Evolutionary conservation across 2,888 invertebrate genomes (phyloP).

Genomic region (Zygothrica quintamaculata): DNA sequence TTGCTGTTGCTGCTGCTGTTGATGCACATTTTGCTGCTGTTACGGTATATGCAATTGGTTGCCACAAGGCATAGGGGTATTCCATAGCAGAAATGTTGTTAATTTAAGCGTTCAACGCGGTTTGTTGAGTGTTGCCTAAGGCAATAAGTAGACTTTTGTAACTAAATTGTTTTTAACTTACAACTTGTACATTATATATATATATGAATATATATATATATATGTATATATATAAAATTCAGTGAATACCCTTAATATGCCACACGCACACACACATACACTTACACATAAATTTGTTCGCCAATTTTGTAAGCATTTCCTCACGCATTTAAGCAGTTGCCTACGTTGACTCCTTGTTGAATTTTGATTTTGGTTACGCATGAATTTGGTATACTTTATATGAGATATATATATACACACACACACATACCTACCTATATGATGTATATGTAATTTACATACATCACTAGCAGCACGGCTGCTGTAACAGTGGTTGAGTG

Average conservation of each 20-base stretch:
- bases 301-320: slow-evolving; percentile 63
- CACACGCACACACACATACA: slow-evolving; percentile 63
- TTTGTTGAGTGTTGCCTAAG: neutral
- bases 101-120: neutral
- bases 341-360: slow-evolving; percentile 38
- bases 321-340: slow-evolving; percentile 45
- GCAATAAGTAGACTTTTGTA: too few relatives aligned
- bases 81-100: slow-evolving; percentile 1
- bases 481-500: slow-evolving; percentile 22
- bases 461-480: slow-evolving; percentile 17
- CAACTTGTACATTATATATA: too few relatives aligned
- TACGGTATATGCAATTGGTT: slow-evolving; percentile 31
- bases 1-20: slow-evolving; percentile 12
- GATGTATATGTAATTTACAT: slow-evolving; percentile 24
- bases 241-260: slow-evolving; percentile 42
- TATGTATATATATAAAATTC: too few relatives aligned
- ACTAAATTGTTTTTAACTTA: too few relatives aligned
- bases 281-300: slow-evolving; percentile 50
- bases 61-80: slow-evolving; percentile 23
- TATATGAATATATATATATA: too few relatives aligned
- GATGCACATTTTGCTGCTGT: slow-evolving; percentile 18
- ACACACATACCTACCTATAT: slow-evolving; percentile 6
- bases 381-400: slow-evolving; percentile 61
- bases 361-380: slow-evolving; percentile 80
- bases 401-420: slow-evolving; percentile 3